Conservation (phyloP, 2,797 vertebrate genomes). For the Danio kyathit region DNA sequence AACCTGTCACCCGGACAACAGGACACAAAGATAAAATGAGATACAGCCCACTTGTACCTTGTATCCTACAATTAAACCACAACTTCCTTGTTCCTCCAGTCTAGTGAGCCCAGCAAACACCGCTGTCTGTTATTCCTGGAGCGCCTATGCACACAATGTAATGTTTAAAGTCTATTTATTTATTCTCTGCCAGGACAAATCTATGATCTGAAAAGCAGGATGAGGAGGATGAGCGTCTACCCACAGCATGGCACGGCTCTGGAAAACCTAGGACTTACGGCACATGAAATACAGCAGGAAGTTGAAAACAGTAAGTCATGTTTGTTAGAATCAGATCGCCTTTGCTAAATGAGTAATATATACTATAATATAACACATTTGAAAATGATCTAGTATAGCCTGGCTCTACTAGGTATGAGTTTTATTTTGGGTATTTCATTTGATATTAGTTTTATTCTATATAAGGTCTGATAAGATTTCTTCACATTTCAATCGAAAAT, state of each 20-base stretch:
- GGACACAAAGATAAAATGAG: conserved; percentile 44
- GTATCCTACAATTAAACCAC: conserved; percentile 47
- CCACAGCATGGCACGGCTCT: conserved; percentile 59
- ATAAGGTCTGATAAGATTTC: too few relatives aligned
- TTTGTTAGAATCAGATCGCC: background rate
- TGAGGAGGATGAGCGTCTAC: conserved; percentile 75
- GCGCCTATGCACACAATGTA: background rate
- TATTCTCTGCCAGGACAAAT: conserved; percentile 10
- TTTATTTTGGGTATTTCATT: too few relatives aligned
- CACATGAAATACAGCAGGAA: conserved; percentile 73
- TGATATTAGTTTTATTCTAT: too few relatives aligned
- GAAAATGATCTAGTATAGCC: too few relatives aligned
- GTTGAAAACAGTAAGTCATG: conserved; percentile 74
- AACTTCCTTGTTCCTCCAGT: conserved; percentile 55
- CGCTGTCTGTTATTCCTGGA: background rate
- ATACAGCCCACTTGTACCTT: conserved; percentile 55
- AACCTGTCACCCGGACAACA: conserved; percentile 47
- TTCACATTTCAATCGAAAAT: too few relatives aligned
- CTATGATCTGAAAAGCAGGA: conserved; percentile 40
- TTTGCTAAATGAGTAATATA: too few relatives aligned
- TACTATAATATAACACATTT: too few relatives aligned
- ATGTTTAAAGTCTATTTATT: background rate
- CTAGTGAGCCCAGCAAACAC: background rate
- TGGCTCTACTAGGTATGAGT: too few relatives aligned
- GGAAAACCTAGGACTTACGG: conserved; percentile 66